These are phyloP conservation scores for Sylvilagus floridanus DNA, from an alignment of 2,797 vertebrate species.

Conservation along the genomic window DNA sequence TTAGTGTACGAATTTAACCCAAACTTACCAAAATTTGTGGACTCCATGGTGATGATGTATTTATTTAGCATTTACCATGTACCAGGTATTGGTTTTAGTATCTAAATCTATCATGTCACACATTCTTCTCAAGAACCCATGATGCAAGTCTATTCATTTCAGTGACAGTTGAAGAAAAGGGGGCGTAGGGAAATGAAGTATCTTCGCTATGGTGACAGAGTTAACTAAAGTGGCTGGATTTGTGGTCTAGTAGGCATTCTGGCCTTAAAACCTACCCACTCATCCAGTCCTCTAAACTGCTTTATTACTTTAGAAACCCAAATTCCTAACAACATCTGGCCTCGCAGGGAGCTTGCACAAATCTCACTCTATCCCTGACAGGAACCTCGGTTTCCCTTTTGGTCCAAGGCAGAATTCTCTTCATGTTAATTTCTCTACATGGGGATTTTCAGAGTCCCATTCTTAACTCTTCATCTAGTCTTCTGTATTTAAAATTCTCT, in stretches of 20 bases:
- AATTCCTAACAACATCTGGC: conserved; percentile 17
- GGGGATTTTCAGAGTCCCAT: not conserved
- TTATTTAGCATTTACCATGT: not conserved
- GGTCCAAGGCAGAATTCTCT: conserved; percentile 8
- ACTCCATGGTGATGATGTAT: not conserved
- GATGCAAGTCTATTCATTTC: not conserved
- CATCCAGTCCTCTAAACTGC: not conserved
- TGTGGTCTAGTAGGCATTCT: not conserved
- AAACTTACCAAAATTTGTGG: not conserved
- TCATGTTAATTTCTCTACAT: not conserved
- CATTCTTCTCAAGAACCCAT: not conserved
- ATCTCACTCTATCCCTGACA: not conserved
- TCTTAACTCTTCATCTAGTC: conserved; percentile 51
- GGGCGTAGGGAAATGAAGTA: not conserved
- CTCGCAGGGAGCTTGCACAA: not conserved
- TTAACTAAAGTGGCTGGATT: not conserved
- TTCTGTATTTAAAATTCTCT: conserved; percentile 10
- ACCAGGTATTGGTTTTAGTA: not conserved
- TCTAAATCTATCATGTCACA: not conserved
- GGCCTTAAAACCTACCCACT: not conserved
- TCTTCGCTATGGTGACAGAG: not conserved
- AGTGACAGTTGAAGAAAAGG: not conserved
- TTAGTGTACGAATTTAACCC: not conserved
- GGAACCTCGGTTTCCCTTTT: not conserved
- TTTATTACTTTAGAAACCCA: conserved; percentile 12